Evolutionary conservation across 2,113 vertebrate species (phyloP), one percentile per base, ranked within the genome.

Genomic region (Barbus barbus): DNA sequence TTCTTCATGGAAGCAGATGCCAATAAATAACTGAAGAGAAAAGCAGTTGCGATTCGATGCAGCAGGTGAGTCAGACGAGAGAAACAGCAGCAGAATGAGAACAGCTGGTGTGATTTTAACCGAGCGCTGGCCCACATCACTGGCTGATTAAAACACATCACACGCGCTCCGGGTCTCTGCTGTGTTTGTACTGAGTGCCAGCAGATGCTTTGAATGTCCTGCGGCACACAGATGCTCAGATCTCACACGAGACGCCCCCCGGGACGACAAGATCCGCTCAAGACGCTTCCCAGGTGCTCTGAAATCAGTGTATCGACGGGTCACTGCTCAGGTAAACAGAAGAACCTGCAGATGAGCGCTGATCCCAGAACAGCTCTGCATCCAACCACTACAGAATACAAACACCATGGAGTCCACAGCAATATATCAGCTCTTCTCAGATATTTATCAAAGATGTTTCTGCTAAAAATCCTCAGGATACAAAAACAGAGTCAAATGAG

Each of bases 71-170:
- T 72, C 9, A 14, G 38, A 44, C 4, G 24, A 24, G 69, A 44
- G n/a, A 44, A 24, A 24, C 69, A 44, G 22, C 36, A 44, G 69
- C 65, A n/a, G 36, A 38, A n/a, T n/a, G 22, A 48, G 41, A 74
- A 16, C 73, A 33, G 72, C 74, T 76, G 74, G 26, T 76, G 48
- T 76, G 74, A 51, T 53, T 76, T 76, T 31, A 76, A 28, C 46
- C 28, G 9, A 51, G 65, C 8, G 7, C 61, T 65, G 26, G 61
- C 61, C 13, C 61, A 28, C 26, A 31, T 65, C 26, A 16, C 1
- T 8, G 9, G 31, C 65, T 69, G 33, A 69, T 69, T 69, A 38
- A 71, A 71, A 38, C 65, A 4, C 67, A 38, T 38, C 65, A 71
- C 67, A 71, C 33, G 20, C 28, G 53, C 53, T 58, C 22, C 8